Evolutionary conservation across 2,888 invertebrate species (phyloP), one percentile per base, ranked within the genome.

Genomic region (Netelia fuscicornis): DNA sequence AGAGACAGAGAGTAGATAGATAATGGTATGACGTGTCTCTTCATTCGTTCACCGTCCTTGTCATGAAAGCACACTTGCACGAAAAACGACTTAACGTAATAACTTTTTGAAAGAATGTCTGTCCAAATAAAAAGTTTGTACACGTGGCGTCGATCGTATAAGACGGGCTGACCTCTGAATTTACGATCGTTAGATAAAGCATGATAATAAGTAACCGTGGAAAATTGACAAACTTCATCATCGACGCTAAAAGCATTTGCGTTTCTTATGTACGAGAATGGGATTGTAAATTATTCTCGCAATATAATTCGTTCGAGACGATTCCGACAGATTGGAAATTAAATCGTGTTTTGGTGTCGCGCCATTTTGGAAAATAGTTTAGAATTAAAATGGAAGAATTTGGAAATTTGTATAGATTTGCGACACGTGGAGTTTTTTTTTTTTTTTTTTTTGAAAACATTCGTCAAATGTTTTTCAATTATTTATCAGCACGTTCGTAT

Each of bases 191-290:
- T 65, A 67, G 80, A 54, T 13, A 67, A 52, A 20, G 25, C 20
- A 60, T 58, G 80, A 67, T 80, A 65, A 80, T 58, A 52, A 42
- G 8, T 13, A 25, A 56, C 54, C 52, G 20, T 25, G 0, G 58
- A 72, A 67, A 72, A 48, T 78, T 30, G 62, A 9, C 9, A 17
- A 78, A 65, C 20, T 60, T 72, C 67, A 37, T 2, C 30, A 30
- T 30, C 48, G 30, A 42, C 52, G 25, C 62, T 67, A 72, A 83
- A 60, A 67, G 44, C 78, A 78, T 83, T 78, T 83, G 52, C 37
- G 20, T 20, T 83, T 62, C 25, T 67, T 13, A 23, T 72, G 0
- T 5, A 5, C 30, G 30, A 3, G 23, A 60, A 58, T 17, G 17
- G 11, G 37, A 71, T 67, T 67, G 30, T 30, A n/a, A 11, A 74